Percentiles rank a stretch among this genome's conserved stretches.
Conservation (phyloP, 2,113 vertebrate species). For the Pollachius pollachius region DNA sequence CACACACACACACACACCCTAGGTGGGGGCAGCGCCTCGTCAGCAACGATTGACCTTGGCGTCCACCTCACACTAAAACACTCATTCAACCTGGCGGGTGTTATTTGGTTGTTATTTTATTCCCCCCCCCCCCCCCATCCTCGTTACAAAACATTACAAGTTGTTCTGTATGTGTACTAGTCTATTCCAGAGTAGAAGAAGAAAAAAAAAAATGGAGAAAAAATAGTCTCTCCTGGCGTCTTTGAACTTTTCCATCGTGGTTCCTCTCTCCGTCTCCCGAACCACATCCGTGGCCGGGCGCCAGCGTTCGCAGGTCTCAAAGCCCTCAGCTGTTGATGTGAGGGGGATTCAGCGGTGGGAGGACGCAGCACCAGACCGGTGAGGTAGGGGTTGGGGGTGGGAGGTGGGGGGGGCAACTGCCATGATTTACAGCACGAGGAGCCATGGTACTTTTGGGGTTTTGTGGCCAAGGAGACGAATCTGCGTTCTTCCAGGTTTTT, state of each 20-base stretch:
- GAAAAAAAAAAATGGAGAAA: too few species aligned
- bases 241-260: conserved; percentile 26
- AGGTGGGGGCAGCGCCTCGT: conserved; percentile 16
- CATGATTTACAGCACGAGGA: conserved; percentile 8
- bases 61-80: conserved; percentile 43
- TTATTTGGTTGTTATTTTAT: conserved; percentile 41
- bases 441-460: conserved; percentile 4
- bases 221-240: too few species aligned
- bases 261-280: background rate
- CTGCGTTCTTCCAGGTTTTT: conserved; percentile 13
- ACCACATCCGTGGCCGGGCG: conserved; percentile 18
- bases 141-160: background rate
- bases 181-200: too few species aligned
- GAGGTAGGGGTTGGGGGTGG: background rate
- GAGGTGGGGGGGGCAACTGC: conserved; percentile 10
- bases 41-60: conserved; percentile 52
- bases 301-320: conserved; percentile 21
- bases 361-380: conserved; percentile 32
- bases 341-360: conserved; percentile 12
- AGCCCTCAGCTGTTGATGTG: conserved; percentile 32
- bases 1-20: conserved; percentile 19
- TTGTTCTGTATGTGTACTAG: conserved; percentile 35
- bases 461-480: conserved; percentile 13
- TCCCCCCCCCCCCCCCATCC: background rate
- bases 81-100: conserved; percentile 29